Base-by-base conservation (phyloP, 2,113 vertebrate genomes). In the Nesospiza acunhae region DNA sequence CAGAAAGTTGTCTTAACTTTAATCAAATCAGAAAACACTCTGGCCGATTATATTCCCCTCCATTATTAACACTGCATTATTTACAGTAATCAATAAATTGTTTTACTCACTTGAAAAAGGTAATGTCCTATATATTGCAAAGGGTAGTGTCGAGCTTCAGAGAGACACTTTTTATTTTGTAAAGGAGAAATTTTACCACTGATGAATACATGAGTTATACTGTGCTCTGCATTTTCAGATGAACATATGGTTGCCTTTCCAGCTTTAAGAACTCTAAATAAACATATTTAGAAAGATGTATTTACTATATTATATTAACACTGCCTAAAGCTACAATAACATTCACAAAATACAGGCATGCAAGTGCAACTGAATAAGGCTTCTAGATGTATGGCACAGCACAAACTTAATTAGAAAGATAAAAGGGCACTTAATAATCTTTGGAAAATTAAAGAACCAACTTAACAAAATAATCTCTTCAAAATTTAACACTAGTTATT, bases 71-170 rank as follows among this genome's bases (percentile, higher is more conserved):
- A 31, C 17, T 2, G 2, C 5, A 55, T 49, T 73, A 49, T 50
- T 70, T 46, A 75, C 3, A 62, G 17, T 33, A 37, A 87, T n/a
- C 8, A 66, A 24, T 56, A 90, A 78, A 44, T 88, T 31, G 78
- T 50, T 84, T 91, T 92, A 96, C 97, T 98, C 98, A 99, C 99
- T 98, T 98, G 98, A 97, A 99, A 98, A 67, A 99, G 98, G 97
- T 99, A 99, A 90, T 97, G 97, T 75, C 98, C 98, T 68, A 99
- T 94, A 94, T 99, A 98, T 67, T 97, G 98, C 79, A 99, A 94
- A 73, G 98, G 97, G 96, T 98, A 98, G 93, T 93, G 98, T 1
- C 33, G 98, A 86, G 97, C 97, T 89, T 93, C 96, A 52, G 94
- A 97, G 21, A 89, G 77, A 83, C 86, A 50, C n/a, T 93, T 96